phyloP scores from a whole-genome alignment of 2,888 invertebrate species.

The Lepidocyrtoides sp. region DNA sequence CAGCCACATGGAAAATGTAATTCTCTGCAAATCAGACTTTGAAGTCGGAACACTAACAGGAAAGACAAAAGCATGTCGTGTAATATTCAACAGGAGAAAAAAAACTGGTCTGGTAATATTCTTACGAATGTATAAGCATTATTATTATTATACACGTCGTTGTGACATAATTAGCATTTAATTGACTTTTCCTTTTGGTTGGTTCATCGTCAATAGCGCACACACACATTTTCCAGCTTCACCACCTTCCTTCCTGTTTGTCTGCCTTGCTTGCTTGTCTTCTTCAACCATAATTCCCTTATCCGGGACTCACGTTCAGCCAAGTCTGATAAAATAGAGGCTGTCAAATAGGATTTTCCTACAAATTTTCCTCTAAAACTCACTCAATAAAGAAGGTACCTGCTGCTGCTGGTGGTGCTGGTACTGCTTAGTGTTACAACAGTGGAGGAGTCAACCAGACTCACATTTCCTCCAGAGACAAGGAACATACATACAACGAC shows the following conservation, averaged over 20 bases:
- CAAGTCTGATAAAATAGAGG: conserved; percentile 41
- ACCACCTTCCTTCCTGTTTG: background rate
- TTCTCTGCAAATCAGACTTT: too few species aligned
- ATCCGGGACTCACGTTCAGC: conserved; percentile 53
- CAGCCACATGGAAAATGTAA: too few species aligned
- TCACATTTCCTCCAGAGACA: background rate
- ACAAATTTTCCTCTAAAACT: conserved; percentile 16
- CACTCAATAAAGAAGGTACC: conserved; percentile 18
- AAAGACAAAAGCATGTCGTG: background rate
- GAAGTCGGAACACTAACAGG: background rate
- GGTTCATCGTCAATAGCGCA: background rate
- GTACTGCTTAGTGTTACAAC: background rate
- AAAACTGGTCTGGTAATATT: too few species aligned
- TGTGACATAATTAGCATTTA: conserved; percentile 83
- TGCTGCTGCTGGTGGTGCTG: background rate
- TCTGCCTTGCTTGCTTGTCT: background rate
- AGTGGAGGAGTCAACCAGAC: background rate
- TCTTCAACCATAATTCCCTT: conserved; percentile 40
- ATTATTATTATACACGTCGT: conserved; percentile 10
- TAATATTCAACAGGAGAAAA: conserved; percentile 78
- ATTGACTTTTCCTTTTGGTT: conserved; percentile 82
- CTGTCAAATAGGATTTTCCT: conserved; percentile 61
- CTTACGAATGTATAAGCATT: too few species aligned
- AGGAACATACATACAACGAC: background rate
- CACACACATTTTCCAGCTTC: conserved; percentile 31